Base-by-base conservation (phyloP, 2,113 vertebrate genomes). In the Phrynosoma blainvillii region DNA sequence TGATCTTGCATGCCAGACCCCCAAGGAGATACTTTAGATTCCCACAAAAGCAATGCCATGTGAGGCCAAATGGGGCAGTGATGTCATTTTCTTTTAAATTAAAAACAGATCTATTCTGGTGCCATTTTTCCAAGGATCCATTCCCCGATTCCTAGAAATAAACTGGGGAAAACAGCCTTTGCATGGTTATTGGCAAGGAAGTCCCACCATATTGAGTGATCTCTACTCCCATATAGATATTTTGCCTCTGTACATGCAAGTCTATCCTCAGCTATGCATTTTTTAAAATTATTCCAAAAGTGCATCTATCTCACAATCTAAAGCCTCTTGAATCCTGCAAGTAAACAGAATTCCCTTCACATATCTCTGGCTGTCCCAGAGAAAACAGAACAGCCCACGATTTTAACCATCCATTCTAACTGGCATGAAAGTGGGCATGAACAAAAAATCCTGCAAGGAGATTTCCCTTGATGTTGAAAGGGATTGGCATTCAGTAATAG, bases 1-100 rank as follows among this genome's bases (percentile, higher is more conserved):
- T 96, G 94, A 95, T 94, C 92, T 93, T 95, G 66, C 32, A 91
- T 90, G 92, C 89, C 89, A 25, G n/a, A 93, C 92, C 76, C 87
- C 87, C 81, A 76, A 90, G 81, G 65, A 93, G 93, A 93, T 84
- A 90, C 79, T 84, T 91, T 84, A 81, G 66, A 91, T 93, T 92
- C 93, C 93, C 86, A 88, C 82, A 88, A 90, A 91, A 92, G 85
- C 83, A 94, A 92, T 91, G 90, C 90, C 88, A 93, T 54, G 47
- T 47, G 75, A 30, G 84, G 89, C 91, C 77, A 52, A 79, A 95
- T 89, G 79, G 73, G 75, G 89, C 93, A 90, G 90, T 18, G n/a
- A 87, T 87, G 21, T 23, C 79, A 87, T 27, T 76, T 18, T 74
- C 90, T 89, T 79, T 25, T 5, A 84, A 91, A 91, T 81, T 66